phyloP scores from a whole-genome alignment of 1,140 invertebrate species.

The Calephelis virginiensis region DNA sequence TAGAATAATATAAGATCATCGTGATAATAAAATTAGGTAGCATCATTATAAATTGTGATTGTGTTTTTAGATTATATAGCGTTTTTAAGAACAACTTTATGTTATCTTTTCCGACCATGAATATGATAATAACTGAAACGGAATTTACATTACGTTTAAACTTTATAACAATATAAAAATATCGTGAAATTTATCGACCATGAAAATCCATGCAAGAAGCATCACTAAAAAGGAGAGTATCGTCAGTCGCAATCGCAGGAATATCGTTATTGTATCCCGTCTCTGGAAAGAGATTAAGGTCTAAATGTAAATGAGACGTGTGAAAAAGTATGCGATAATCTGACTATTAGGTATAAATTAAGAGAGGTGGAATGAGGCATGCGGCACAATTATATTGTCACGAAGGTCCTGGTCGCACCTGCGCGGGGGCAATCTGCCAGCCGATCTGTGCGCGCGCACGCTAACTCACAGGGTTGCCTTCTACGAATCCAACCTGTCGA shows the following conservation, averaged over 20 bases:
- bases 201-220: slow-evolving; percentile 2
- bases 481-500: slow-evolving; percentile 31
- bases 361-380: slow-evolving; percentile 61
- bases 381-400: slow-evolving; percentile 76
- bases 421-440: slow-evolving; percentile 50
- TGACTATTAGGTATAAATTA: slow-evolving; percentile 76
- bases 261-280: slow-evolving; percentile 71
- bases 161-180: no score
- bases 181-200: slow-evolving; percentile 5
- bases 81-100: neutral
- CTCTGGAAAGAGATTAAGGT: slow-evolving; percentile 50
- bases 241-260: slow-evolving; percentile 49
- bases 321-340: slow-evolving; percentile 73
- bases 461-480: slow-evolving; percentile 41
- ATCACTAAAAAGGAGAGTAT: slow-evolving; percentile 42
- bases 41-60: neutral
- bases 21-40: neutral
- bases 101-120: neutral
- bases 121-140: no score
- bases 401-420: slow-evolving; percentile 59
- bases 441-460: slow-evolving; percentile 56
- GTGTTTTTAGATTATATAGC: neutral
- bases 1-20: neutral
- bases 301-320: slow-evolving; percentile 75
- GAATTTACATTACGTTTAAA: no score